A percentile compares a stretch with the other conserved stretches of the same genome.
These are phyloP conservation scores for Neosilurus hyrtlii DNA, from an alignment of 2,797 vertebrate species.

Conservation along the genomic window DNA sequence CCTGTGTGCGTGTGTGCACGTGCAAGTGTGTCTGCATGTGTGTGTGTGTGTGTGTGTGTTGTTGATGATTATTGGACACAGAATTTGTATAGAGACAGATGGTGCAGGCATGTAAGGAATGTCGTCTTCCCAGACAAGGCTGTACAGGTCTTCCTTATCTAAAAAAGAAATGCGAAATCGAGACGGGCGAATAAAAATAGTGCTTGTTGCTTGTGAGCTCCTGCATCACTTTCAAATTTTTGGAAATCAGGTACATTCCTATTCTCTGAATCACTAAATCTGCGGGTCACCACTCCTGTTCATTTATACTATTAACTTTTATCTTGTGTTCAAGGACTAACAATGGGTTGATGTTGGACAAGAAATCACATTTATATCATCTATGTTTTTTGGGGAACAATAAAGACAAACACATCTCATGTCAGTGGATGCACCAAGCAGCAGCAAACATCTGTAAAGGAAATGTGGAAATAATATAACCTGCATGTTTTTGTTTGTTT, in stretches of 20 bases:
- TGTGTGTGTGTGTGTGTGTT: slow-evolving; percentile 19
- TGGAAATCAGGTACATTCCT: neutral
- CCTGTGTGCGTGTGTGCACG: slow-evolving; percentile 23
- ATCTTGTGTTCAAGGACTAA: neutral
- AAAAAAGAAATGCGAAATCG: slow-evolving; percentile 13
- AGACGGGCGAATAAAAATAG: slow-evolving; percentile 1
- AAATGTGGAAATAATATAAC: neutral
- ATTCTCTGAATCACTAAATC: neutral
- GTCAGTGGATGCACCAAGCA: neutral
- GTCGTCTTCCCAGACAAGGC: slow-evolving; percentile 58
- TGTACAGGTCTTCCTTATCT: slow-evolving; percentile 60
- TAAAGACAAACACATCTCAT: neutral
- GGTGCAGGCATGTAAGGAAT: slow-evolving; percentile 63
- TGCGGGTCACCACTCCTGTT: neutral
- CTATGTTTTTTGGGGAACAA: neutral
- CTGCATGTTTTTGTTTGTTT: neutral
- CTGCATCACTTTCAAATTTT: neutral
- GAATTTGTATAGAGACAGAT: slow-evolving; percentile 35
- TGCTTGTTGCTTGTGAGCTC: too few relatives aligned
- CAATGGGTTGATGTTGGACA: neutral
- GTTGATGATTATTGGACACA: slow-evolving; percentile 17
- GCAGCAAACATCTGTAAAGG: neutral
- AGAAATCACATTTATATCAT: neutral
- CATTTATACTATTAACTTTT: neutral
- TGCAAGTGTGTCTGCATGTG: slow-evolving; percentile 25